A percentile compares a stretch with the other conserved stretches of the same genome.
Conservation (phyloP, 2,888 invertebrate genomes). For the Lycocerus yunnanus region DNA sequence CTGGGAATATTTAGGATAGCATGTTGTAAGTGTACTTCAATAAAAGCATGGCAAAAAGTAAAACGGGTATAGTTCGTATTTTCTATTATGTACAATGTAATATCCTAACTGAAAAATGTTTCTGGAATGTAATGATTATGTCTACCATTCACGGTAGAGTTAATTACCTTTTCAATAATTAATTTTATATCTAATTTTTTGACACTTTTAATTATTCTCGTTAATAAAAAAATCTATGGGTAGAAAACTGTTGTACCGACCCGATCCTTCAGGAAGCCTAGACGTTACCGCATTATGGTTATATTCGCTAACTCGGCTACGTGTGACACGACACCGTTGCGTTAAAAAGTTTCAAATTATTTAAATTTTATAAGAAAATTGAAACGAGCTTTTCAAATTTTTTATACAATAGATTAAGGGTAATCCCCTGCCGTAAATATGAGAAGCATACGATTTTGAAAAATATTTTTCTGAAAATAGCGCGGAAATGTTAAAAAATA, state of each 20-base stretch:
- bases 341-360: neutral
- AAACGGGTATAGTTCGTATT: neutral
- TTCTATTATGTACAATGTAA: neutral
- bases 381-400: neutral
- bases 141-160: neutral
- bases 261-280: too few species aligned
- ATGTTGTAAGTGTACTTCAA: neutral
- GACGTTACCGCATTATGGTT: neutral
- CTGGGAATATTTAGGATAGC: constrained; percentile 22
- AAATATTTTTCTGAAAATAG: neutral
- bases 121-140: neutral
- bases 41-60: constrained; percentile 7
- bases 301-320: neutral
- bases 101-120: neutral
- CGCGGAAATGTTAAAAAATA: neutral
- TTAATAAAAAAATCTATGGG: too few species aligned
- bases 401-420: neutral
- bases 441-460: neutral
- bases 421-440: neutral
- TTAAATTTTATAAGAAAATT: neutral
- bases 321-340: neutral
- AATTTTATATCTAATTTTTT: too few species aligned
- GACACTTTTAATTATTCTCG: too few species aligned
- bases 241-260: too few species aligned
- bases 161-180: neutral